Evolutionary conservation across 2,113 vertebrate species (phyloP).

Genomic region (Promerops cafer): DNA sequence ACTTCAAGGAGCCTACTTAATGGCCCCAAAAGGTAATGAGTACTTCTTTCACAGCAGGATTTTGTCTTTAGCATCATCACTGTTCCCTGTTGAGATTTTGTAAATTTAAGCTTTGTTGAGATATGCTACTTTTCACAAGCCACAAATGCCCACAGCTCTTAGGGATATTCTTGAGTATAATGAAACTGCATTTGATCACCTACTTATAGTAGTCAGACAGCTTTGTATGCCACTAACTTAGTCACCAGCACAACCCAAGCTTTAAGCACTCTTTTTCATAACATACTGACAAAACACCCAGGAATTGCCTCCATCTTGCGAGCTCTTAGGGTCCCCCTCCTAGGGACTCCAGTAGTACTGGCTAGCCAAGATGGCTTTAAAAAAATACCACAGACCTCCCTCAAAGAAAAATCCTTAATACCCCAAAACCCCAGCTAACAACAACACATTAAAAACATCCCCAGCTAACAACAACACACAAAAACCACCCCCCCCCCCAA

Average conservation of each 20-base stretch:
- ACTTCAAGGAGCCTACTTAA: background rate
- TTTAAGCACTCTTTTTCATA: background rate
- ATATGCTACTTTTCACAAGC: background rate
- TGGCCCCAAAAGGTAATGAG: background rate
- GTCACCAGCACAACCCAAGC: background rate
- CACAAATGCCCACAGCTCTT: background rate
- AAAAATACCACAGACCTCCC: accelerated
- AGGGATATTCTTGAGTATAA: background rate
- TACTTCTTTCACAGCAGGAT: background rate
- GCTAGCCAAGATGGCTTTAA: background rate
- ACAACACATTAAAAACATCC: background rate
- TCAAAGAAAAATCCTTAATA: background rate
- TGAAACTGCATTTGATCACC: background rate
- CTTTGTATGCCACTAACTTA: background rate
- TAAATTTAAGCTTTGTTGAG: background rate
- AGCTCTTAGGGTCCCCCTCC: background rate
- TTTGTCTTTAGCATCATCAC: background rate
- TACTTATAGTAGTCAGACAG: background rate
- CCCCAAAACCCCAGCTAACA: background rate
- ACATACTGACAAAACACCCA: background rate
- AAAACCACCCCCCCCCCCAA: background rate
- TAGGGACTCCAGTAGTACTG: background rate
- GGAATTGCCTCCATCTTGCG: background rate
- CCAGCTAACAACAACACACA: accelerated
- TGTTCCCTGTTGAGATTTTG: background rate